Evolutionary conservation across 2,113 vertebrate species (phyloP).

Genomic region (Dromas ardeola): DNA sequence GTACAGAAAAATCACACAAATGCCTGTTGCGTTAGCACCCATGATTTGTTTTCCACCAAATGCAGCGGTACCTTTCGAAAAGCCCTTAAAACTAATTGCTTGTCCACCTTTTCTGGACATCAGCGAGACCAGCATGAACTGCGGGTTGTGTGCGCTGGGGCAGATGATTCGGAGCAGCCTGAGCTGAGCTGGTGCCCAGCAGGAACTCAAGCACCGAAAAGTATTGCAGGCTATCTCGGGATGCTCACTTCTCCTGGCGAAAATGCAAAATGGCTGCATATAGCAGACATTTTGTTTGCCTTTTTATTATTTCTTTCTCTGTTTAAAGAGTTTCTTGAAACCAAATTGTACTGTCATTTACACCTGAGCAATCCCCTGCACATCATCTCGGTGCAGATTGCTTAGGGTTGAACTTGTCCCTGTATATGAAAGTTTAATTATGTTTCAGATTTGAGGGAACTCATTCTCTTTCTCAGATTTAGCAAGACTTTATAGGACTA

Average conservation of each 20-base stretch:
- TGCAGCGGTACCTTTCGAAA: neutral
- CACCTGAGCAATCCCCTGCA: neutral
- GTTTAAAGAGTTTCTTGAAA: neutral
- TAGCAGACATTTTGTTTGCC: neutral
- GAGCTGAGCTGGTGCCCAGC: neutral
- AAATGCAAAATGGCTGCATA: neutral
- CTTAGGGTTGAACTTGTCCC: neutral
- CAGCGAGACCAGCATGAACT: fast-evolving
- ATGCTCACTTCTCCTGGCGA: neutral
- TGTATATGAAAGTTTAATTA: neutral
- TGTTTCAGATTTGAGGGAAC: neutral
- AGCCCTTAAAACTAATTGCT: neutral
- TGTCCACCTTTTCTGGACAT: neutral
- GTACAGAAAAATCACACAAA: neutral
- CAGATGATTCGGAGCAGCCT: neutral
- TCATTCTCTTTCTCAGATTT: neutral
- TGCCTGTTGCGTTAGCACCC: neutral
- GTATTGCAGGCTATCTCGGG: neutral
- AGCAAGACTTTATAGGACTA: neutral
- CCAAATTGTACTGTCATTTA: fast-evolving
- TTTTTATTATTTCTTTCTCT: neutral
- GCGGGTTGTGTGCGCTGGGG: fast-evolving
- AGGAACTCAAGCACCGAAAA: neutral
- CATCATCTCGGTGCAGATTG: neutral
- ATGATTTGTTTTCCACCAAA: neutral